Evolutionary conservation across 2,797 vertebrate genomes (phyloP).

Genomic region (Gambelia wislizenii): DNA sequence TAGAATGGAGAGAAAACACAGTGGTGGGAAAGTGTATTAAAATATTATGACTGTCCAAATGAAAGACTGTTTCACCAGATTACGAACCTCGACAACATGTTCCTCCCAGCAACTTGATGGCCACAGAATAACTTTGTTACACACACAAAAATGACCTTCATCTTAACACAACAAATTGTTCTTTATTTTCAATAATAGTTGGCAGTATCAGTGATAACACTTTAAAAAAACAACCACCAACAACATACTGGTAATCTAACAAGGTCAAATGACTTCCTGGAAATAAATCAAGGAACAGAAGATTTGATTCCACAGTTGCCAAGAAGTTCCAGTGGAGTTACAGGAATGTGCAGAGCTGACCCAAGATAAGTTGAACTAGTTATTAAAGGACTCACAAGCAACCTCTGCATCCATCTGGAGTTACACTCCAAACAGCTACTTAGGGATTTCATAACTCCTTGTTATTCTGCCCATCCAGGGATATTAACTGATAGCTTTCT

Average conservation of each 20-base stretch:
- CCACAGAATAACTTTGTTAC: conserved; percentile 66
- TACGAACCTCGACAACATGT: conserved; percentile 60
- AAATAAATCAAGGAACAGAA: conserved; percentile 39
- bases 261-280: conserved; percentile 43
- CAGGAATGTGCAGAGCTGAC: conserved; percentile 47
- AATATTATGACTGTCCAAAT: conserved; percentile 49
- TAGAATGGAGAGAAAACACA: conserved; percentile 5
- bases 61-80: conserved; percentile 57
- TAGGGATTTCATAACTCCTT: conserved; percentile 31
- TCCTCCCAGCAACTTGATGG: conserved; percentile 63
- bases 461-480: not conserved
- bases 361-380: conserved; percentile 39
- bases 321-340: conserved; percentile 46
- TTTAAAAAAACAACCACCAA: not conserved
- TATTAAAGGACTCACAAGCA: conserved; percentile 48
- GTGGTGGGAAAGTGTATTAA: conserved; percentile 48
- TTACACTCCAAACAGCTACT: conserved; percentile 43
- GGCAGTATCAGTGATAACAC: conserved; percentile 34
- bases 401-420: conserved; percentile 33
- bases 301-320: conserved; percentile 29
- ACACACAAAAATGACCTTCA: conserved; percentile 53
- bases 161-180: conserved; percentile 64
- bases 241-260: conserved; percentile 21
- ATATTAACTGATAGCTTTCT: conserved; percentile 4
- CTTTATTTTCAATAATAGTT: conserved; percentile 53